These are phyloP conservation scores for Scleropages formosus DNA, from an alignment of 2,797 vertebrate genomes.

Conservation along the genomic window DNA sequence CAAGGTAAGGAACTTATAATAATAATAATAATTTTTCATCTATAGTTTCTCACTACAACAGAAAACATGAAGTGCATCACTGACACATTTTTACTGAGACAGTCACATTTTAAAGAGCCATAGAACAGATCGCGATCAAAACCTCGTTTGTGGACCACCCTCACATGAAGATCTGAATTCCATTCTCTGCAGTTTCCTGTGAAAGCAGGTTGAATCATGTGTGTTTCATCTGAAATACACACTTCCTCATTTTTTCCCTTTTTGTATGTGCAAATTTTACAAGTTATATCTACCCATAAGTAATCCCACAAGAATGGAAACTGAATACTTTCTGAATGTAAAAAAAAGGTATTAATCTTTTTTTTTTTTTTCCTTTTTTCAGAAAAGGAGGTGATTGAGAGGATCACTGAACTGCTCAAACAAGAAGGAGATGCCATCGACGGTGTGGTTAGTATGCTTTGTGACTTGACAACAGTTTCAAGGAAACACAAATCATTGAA, in stretches of 20 bases:
- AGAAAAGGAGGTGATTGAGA: constrained; percentile 71
- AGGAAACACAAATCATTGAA: background rate
- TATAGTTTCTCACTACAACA: too few relatives aligned
- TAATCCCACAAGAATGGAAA: too few relatives aligned
- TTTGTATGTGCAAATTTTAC: too few relatives aligned
- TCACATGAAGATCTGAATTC: background rate
- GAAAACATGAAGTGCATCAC: too few relatives aligned
- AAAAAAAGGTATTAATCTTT: too few relatives aligned
- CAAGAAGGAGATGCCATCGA: constrained; percentile 74
- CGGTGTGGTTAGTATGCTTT: constrained; percentile 73
- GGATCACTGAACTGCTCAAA: constrained; percentile 76
- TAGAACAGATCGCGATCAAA: too few relatives aligned
- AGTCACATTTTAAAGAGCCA: too few relatives aligned
- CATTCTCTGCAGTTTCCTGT: background rate
- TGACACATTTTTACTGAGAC: too few relatives aligned
- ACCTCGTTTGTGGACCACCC: too few relatives aligned
- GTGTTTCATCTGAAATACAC: background rate
- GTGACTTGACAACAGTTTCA: background rate
- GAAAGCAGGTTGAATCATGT: background rate
- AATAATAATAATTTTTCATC: background rate
- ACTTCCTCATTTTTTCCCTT: background rate
- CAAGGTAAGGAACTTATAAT: constrained; percentile 7
- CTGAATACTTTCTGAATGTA: too few relatives aligned
- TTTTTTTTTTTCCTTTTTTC: constrained; percentile 33
- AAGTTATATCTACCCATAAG: too few relatives aligned